These are phyloP conservation scores for Anoplopoma fimbria DNA, from an alignment of 2,113 vertebrate species.

Conservation along the genomic window DNA sequence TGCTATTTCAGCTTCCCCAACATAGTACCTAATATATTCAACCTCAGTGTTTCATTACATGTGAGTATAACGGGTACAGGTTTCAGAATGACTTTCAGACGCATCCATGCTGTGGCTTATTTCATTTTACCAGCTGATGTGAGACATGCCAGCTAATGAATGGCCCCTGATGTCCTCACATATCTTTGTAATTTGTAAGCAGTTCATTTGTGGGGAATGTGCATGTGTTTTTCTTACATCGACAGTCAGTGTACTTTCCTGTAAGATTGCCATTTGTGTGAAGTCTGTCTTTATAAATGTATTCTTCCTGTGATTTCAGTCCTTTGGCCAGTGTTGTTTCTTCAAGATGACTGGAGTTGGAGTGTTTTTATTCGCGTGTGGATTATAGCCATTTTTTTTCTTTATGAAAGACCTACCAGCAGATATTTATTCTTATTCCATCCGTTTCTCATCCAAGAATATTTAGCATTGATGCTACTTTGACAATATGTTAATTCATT, in stretches of 20 bases:
- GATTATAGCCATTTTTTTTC: constrained; percentile 17
- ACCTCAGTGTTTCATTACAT: background rate
- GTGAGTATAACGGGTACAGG: background rate
- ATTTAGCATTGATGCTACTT: constrained; percentile 34
- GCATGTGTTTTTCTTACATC: background rate
- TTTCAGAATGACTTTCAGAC: background rate
- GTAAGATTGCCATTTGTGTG: background rate
- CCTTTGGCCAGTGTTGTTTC: constrained; percentile 37
- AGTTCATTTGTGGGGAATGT: constrained; percentile 12
- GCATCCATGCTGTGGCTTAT: constrained; percentile 18
- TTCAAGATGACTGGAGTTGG: constrained; percentile 2
- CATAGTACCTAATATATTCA: background rate
- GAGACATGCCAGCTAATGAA: constrained; percentile 1
- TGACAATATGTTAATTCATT: constrained; percentile 27
- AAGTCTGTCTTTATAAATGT: background rate
- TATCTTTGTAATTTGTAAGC: background rate
- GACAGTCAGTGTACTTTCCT: constrained; percentile 8
- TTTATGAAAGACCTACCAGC: background rate
- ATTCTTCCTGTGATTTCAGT: constrained; percentile 13
- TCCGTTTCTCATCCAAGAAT: background rate
- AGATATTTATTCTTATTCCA: constrained; percentile 28
- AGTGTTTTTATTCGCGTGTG: constrained; percentile 4
- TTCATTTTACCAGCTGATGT: constrained; percentile 6
- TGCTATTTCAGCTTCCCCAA: background rate
- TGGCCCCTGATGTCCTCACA: background rate